Percentiles rank a stretch among this genome's conserved stretches.
These are phyloP conservation scores for Callithrix jacchus DNA, from an alignment of 2,113 vertebrate species.

Conservation along the genomic window DNA sequence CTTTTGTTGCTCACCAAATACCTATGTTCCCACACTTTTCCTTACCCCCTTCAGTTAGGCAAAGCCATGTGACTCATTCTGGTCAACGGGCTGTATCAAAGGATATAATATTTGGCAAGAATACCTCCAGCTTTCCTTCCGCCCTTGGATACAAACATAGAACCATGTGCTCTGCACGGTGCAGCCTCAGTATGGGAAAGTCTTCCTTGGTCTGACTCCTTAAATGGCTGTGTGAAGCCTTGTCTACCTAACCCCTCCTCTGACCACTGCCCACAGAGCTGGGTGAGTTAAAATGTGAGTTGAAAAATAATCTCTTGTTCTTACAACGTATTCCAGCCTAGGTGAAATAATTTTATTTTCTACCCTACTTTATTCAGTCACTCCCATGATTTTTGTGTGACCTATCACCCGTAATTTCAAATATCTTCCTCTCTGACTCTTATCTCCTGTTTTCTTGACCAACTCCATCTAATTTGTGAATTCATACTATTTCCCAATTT, in stretches of 20 bases:
- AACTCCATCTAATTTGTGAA: background rate
- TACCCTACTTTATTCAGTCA: background rate
- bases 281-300: background rate
- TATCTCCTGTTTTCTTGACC: background rate
- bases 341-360: background rate
- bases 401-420: background rate
- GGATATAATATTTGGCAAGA: background rate
- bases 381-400: background rate
- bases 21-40: background rate
- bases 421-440: background rate
- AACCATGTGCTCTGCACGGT: background rate
- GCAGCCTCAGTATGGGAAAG: background rate
- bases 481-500: background rate
- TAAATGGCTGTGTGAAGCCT: background rate
- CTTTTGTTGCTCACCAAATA: background rate
- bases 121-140: background rate
- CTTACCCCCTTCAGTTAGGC: background rate
- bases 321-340: background rate
- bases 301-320: background rate
- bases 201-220: background rate
- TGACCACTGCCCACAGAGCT: rapidly evolving
- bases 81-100: background rate
- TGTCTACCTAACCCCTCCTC: rapidly evolving
- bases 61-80: background rate
- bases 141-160: background rate